Evolutionary conservation across 1,140 invertebrate species (phyloP), one percentile per base, ranked within the genome.

Genomic region (Bombus ignitus): DNA sequence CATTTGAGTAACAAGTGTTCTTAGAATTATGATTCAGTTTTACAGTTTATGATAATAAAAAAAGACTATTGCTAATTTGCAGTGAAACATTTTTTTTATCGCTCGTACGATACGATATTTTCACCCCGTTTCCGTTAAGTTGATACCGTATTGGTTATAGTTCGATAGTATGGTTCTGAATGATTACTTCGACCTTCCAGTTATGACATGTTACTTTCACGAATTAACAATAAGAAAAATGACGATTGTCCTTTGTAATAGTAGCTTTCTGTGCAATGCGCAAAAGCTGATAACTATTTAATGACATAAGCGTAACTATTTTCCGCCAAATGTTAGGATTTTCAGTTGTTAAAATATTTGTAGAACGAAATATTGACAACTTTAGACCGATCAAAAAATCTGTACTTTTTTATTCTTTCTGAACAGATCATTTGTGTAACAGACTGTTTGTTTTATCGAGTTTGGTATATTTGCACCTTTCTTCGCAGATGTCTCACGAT

Each of bases 401-500:
- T 2, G 3, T 28, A 47, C 2, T 4, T 57, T 18, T 57, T 37
- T 37, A 3, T n/a, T n/a, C 13, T 9, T 72, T 8, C 8, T n/a
- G 2, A n/a, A n/a, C 25, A 6, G 12, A 8, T 42, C 2, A 4
- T n/a, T 28, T 28, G 3, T 6, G 0, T 37, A 2, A 71, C 28
- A 44, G 1, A 71, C 12, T 13, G 3, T 37, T 42, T 2, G 37
- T 42, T 37, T 66, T 32, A 8, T 66, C 70, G 1, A 32, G 9
- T 42, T 66, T 32, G 2, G 25, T 53, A 62, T 68, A 77, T 47
- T 35, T 39, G 32, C 53, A 42, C 28, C 2, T 12, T 47, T 73
- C 8, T 76, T 86, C 79, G 2, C 70, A 92, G 89, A 92, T 93
- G 92, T 89, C 88, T 73, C 89, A 93, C 66, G 86, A 92, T 88